phyloP scores from a whole-genome alignment of 2,888 invertebrate species.

The Drosophila testacea region DNA sequence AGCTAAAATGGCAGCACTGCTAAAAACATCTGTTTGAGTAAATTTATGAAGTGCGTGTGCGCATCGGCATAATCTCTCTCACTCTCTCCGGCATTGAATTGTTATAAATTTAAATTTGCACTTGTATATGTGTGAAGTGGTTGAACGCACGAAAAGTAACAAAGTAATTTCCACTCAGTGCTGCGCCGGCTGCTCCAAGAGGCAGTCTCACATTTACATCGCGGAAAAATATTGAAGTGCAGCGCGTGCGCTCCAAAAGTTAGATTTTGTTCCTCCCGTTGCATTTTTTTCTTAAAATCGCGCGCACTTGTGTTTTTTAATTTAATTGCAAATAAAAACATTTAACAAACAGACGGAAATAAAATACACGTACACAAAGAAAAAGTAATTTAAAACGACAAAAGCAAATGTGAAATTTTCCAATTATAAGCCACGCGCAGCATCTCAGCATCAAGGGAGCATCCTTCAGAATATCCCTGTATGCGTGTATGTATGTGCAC shows the following conservation, averaged over 20 bases:
- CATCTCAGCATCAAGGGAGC: constrained; percentile 56
- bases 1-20: too few species aligned
- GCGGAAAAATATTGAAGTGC: constrained; percentile 5
- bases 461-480: constrained; percentile 60
- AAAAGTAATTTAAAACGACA: not conserved
- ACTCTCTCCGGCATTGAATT: constrained; percentile 18
- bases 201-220: constrained; percentile 8
- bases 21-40: constrained; percentile 15
- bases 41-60: constrained; percentile 29
- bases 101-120: constrained; percentile 31
- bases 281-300: constrained; percentile 22
- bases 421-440: constrained; percentile 45
- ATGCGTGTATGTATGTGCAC: constrained; percentile 26
- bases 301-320: constrained; percentile 24
- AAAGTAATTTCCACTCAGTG: constrained; percentile 41
- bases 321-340: not conserved
- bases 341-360: not conserved
- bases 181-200: constrained; percentile 58
- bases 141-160: constrained; percentile 15
- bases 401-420: constrained; percentile 37
- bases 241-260: constrained; percentile 42
- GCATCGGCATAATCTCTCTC: constrained; percentile 34
- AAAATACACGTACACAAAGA: too few species aligned
- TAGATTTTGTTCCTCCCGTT: constrained; percentile 13
- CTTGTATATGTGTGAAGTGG: not conserved